Base-by-base conservation (phyloP, 2,797 vertebrate species). In the Acipenser oxyrinchus region DNA sequence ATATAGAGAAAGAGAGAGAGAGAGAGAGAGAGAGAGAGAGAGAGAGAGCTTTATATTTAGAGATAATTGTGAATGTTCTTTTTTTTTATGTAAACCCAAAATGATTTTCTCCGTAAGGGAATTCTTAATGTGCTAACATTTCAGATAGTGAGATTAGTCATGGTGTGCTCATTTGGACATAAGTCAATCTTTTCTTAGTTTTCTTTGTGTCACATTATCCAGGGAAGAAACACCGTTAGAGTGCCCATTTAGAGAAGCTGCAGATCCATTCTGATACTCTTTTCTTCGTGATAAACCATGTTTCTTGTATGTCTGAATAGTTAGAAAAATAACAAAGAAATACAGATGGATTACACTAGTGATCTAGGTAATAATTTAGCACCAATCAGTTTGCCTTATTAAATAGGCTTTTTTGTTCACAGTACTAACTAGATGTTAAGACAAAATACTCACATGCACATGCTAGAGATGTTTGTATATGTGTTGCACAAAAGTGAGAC, bases 261-360 rank as follows among this genome's bases (percentile, higher is more conserved):
- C 51, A 1, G 86, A 90, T 59, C 93, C 93, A 0, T 96, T 95
- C 79, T 90, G 87, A 69, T 88, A 88, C 65, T 91, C 93, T 85
- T 90, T 94, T 84, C 88, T 91, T 72, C 74, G 80, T 15, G 88
- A 91, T 51, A 76, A 73, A 0, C 81, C 83, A 63, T 86, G 87
- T 85, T 91, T 95, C 78, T 93, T 94, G 83, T 98, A 99, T 12
- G 96, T 95, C 96, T 99, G 76, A 71, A 81, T 71, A 66, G 10
- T 78, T 1, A 78, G 0, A 37, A 53, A 67, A 69, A 68, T 63
- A 74, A 37, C 37, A 37, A 37, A 37, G 37, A 37, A 37, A 37
- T 37, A 37, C 37, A 37, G 37, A 37, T 37, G 37, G 37, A 37
- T 37, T 37, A 37, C 37, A 37, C 37, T 37, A 37, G 37, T 37